Evolutionary conservation across 2,888 invertebrate genomes (phyloP), one percentile per base, ranked within the genome.

Genomic region (Amphimallon solstitiale): DNA sequence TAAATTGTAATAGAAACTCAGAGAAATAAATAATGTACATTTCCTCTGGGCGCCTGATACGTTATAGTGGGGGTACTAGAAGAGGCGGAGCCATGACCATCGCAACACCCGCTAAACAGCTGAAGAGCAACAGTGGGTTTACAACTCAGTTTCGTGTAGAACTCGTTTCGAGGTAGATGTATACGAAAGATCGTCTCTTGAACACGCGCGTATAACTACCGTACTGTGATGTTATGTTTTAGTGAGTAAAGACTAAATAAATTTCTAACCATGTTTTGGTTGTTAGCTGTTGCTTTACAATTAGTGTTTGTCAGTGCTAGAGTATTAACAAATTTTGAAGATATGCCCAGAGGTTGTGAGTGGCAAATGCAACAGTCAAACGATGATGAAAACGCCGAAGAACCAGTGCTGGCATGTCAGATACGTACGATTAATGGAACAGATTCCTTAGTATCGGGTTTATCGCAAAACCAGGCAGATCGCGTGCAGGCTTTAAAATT

Each of bases 341-440:
- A 88, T 79, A 87, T 89, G 66, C 90, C 90, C 74, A 87, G 86
- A 80, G 90, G 90, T 77, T 92, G 92, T 84, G 88, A 89, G 77
- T 91, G 90, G 87, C 86, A 87, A 78, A 85, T 87, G 79, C 86
- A 86, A 80, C 85, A 82, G 74, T 84, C 84, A 63, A 85, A 85
- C 76, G 84, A 87, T 79, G 83, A 85, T 79, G 85, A 85, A 73
- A 84, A 83, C 76, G 84, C 84, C 70, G 84, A 83, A 70, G 84
- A 85, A 70, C 84, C 84, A 66, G 86, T 87, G 72, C 84, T 90
- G 67, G 86, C 88, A 76, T 92, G 92, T 83, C 88, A 88, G 79
- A 86, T 92, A 73, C 85, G 90, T 77, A 91, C 90, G 64, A 90
- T 92, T 81, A 88, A 87, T 77, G 88, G 87, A 79, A 88, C 90